Evolutionary conservation across 2,113 vertebrate genomes (phyloP), one percentile per base, ranked within the genome.

Genomic region (Vombatus ursinus): DNA sequence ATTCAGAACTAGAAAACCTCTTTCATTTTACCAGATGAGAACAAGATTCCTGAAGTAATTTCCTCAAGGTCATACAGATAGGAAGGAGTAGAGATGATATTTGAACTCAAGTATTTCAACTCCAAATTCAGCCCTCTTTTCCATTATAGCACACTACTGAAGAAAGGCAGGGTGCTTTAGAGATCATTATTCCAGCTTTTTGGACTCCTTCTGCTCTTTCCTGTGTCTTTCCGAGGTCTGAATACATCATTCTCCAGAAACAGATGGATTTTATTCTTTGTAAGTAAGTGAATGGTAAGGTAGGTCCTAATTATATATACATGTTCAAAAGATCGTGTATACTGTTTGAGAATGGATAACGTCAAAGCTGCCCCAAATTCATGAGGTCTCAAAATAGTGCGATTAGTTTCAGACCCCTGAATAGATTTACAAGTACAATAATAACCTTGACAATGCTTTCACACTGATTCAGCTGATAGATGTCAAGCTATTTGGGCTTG

Each of bases 361-460:
- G 3, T 89, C 95, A 95, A 95, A 95, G 97, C 96, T 97, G 96
- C 95, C 95, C 96, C 94, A 96, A 96, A 97, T 94, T 96, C 93
- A 91, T 92, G 90, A 0, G 0, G 77, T 89, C 93, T 97, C 96
- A 47, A 94, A 96, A 94, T 96, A 96, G 92, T 94, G 94, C 95
- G 91, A 93, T 97, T 97, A 89, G 92, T 96, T 95, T 95, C 95
- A 95, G 92, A 47, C 93, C 92, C 91, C 57, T 89, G 93, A 96
- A 84, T 6, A 12, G 48, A 96, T 37, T 51, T 93, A 93, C 92
- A 93, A 94, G 90, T 3, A 44, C 96, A 90, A 53, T 92, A 96
- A 96, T 92, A 92, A 68, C 93, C 96, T 50, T 92, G 50, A 92
- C 95, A 95, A 97, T 90, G 91, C 93, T 97, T 96, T 97, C 97